These are phyloP conservation scores for Eueides isabella DNA, from an alignment of 1,140 invertebrate genomes.

Conservation along the genomic window DNA sequence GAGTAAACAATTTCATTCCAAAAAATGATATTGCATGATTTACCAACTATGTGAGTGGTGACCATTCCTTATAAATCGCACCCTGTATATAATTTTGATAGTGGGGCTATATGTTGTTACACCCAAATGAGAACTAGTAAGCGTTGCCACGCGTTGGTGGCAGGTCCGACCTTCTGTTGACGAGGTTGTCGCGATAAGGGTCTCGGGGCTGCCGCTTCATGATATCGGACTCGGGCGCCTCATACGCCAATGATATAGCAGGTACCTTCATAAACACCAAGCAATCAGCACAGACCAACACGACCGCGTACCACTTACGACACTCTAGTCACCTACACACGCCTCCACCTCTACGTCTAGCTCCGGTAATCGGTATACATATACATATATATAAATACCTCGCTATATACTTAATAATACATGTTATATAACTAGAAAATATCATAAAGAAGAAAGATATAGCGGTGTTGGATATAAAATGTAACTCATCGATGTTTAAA, in stretches of 20 bases:
- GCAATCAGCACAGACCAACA: slow-evolving; percentile 73
- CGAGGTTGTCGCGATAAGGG: slow-evolving; percentile 96
- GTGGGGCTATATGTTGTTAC: slow-evolving; percentile 66
- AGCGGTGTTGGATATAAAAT: slow-evolving; percentile 66
- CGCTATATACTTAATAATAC: slow-evolving; percentile 57
- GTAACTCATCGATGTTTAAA: slow-evolving; percentile 57
- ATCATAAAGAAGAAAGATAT: slow-evolving; percentile 61
- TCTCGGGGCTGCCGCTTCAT: slow-evolving; percentile 98
- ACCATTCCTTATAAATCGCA: slow-evolving; percentile 40
- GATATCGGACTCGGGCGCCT: slow-evolving; percentile 97
- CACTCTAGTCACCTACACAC: slow-evolving; percentile 49
- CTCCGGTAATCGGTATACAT: slow-evolving; percentile 48
- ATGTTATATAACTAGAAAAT: slow-evolving; percentile 61
- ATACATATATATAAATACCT: slow-evolving; percentile 46
- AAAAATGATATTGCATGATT: slow-evolving; percentile 8
- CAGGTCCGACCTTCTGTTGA: slow-evolving; percentile 92
- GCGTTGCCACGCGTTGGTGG: slow-evolving; percentile 51
- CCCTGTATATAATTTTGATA: slow-evolving; percentile 46
- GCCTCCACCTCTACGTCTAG: slow-evolving; percentile 59
- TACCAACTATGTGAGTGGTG: slow-evolving; percentile 19
- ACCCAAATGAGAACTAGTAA: slow-evolving; percentile 73
- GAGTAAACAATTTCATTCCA: slow-evolving; percentile 31
- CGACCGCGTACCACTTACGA: slow-evolving; percentile 47
- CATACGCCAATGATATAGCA: slow-evolving; percentile 98
- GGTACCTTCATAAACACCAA: slow-evolving; percentile 89